These are phyloP conservation scores for Thymallus thymallus DNA, from an alignment of 2,113 vertebrate genomes.

Conservation along the genomic window DNA sequence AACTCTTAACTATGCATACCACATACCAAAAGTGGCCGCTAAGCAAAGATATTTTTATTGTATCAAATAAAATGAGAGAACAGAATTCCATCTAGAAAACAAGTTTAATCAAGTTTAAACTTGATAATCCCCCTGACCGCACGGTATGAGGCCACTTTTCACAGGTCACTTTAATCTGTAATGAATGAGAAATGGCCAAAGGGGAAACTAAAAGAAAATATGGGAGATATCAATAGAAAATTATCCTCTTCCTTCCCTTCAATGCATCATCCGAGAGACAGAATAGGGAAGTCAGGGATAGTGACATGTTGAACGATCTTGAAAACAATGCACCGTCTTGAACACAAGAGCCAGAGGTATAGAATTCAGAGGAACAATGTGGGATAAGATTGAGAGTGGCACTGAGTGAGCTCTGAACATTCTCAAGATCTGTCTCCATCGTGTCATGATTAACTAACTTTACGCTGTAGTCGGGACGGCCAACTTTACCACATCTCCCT, in stretches of 20 bases:
- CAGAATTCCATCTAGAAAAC: conserved; percentile 18
- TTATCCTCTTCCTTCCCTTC: conserved; percentile 39
- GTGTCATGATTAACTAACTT: background rate
- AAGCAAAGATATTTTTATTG: conserved; percentile 30
- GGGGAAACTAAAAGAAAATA: conserved; percentile 34
- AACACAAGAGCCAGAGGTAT: conserved; percentile 12
- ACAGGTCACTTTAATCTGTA: conserved; percentile 14
- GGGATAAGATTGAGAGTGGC: background rate
- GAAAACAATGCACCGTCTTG: conserved; percentile 21
- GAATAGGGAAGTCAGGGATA: conserved; percentile 44
- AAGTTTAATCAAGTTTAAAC: conserved; percentile 49
- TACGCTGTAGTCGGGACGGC: background rate
- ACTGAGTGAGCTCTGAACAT: background rate
- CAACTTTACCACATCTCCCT: background rate
- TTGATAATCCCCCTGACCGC: conserved; percentile 3
- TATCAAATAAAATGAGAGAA: conserved; percentile 22
- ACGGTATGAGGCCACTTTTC: background rate
- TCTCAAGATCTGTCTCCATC: background rate
- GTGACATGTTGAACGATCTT: conserved; percentile 44
- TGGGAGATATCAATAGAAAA: conserved; percentile 48
- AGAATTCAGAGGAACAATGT: background rate
- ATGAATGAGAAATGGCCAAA: conserved; percentile 18
- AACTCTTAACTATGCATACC: conserved; percentile 30
- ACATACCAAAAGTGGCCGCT: conserved; percentile 21
- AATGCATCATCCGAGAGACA: conserved; percentile 14